Evolutionary conservation across 2,113 vertebrate genomes (phyloP).

Genomic region (Herpailurus yagouaroundi): DNA sequence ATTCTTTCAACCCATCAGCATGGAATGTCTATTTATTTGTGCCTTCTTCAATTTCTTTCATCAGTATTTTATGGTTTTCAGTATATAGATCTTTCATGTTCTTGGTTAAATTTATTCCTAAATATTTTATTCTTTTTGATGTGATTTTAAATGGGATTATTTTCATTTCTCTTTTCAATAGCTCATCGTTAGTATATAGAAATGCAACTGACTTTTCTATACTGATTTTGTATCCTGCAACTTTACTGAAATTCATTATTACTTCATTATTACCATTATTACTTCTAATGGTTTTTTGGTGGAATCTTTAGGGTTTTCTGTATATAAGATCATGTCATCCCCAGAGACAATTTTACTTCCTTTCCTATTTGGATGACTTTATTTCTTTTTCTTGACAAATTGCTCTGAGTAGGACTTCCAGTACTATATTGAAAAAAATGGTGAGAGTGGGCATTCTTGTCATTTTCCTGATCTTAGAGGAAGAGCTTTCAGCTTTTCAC

Average conservation of each 20-base stretch:
- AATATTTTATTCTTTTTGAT: neutral
- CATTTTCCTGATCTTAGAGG: neutral
- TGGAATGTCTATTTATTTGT: neutral
- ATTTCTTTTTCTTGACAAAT: neutral
- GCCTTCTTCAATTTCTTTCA: neutral
- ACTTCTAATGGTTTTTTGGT: neutral
- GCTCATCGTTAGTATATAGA: neutral
- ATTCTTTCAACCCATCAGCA: neutral
- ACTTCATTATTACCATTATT: neutral
- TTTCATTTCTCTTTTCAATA: neutral
- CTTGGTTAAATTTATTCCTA: neutral
- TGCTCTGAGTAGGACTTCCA: neutral
- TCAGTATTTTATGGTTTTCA: neutral
- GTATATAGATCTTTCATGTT: neutral
- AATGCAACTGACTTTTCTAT: neutral
- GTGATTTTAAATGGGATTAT: neutral
- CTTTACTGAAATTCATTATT: neutral
- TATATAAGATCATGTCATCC: neutral
- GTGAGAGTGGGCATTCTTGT: neutral
- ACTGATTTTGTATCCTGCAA: neutral
- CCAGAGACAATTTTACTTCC: neutral
- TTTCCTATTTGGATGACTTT: neutral
- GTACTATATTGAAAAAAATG: neutral
- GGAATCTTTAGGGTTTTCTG: neutral
- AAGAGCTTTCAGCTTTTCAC: neutral